Base-by-base conservation (phyloP, 2,888 invertebrate species). In the Campopleginae sp. region DNA sequence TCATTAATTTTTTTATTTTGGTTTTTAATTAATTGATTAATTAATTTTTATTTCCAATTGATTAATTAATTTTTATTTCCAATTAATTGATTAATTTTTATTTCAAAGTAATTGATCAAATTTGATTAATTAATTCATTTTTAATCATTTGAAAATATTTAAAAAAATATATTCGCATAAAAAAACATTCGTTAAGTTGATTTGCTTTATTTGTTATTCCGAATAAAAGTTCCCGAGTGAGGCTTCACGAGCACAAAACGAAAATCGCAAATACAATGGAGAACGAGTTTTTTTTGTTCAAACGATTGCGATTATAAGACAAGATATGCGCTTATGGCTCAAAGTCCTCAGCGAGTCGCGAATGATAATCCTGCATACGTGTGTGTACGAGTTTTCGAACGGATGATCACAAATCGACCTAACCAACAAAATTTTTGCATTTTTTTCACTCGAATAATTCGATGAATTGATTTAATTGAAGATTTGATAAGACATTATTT, bases 261-360 rank as follows among this genome's bases (percentile, higher is more conserved):
- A 2, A 1, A 27, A 68, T 10, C 44, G 14, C 19, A 8, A 27
- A 68, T 44, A 46, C 19, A 68, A 27, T 27, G 27, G 44, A 27
- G 7, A 27, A 14, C 23, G 17, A 74, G 19, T 31, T 31, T 61
- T 75, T 63, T 63, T 44, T 70, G 70, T 68, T 70, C 44, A n/a
- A 31, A 42, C 23, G 51, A 80, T 71, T 51, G 51, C 42, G 44
- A 63, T 31, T 44, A 63, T 71, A 68, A 68, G 68, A n/a, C 2
- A 17, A 61, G 78, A 78, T 74, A 75, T 31, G 68, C 63, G 27
- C n/a, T 44, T n/a, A 31, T 42, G 44, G 51, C 51, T 84, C 83
- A 71, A 80, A 84, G 79, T 80, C 74, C 75, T 23, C 38, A 14
- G 8, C 31, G 54, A 44, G 65, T 51, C 58, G 42, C 61, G 12